These are phyloP conservation scores for Daktulosphaira vitifoliae DNA, from an alignment of 1,140 invertebrate species.

Conservation along the genomic window DNA sequence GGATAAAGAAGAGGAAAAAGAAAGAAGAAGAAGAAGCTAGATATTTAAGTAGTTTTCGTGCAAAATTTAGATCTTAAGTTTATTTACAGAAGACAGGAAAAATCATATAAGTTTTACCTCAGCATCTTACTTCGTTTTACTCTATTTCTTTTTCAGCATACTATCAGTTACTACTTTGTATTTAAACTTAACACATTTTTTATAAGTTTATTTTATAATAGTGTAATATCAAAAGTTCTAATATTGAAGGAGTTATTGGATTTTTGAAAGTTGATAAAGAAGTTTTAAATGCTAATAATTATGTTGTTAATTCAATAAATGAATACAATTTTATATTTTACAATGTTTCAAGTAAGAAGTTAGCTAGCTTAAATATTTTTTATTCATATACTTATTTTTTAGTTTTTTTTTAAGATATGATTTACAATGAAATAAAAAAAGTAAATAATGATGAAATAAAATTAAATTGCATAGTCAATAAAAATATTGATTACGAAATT, in stretches of 20 bases:
- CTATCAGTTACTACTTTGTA: too few species aligned
- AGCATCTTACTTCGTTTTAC: too few species aligned
- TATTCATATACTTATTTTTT: background rate
- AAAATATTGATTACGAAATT: background rate
- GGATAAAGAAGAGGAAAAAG: too few species aligned
- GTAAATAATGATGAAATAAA: slow-evolving; percentile 1
- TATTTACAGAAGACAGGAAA: too few species aligned
- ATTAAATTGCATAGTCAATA: slow-evolving; percentile 18
- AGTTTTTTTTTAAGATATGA: background rate
- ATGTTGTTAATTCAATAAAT: background rate
- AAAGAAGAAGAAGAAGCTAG: too few species aligned
- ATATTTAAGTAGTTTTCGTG: too few species aligned
- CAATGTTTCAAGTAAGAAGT: background rate
- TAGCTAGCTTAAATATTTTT: background rate
- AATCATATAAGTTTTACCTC: too few species aligned
- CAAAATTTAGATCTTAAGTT: too few species aligned
- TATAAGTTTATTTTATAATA: background rate
- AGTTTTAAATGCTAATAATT: slow-evolving; percentile 24
- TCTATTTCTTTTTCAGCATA: too few species aligned
- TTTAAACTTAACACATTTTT: too few species aligned
- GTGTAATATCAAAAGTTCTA: background rate
- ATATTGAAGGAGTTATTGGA: slow-evolving; percentile 14
- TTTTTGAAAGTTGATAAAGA: slow-evolving; percentile 10
- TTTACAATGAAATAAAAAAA: background rate
- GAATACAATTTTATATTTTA: background rate